Evolutionary conservation across 2,888 invertebrate genomes (phyloP).

Genomic region (Tetragonula carbonaria): DNA sequence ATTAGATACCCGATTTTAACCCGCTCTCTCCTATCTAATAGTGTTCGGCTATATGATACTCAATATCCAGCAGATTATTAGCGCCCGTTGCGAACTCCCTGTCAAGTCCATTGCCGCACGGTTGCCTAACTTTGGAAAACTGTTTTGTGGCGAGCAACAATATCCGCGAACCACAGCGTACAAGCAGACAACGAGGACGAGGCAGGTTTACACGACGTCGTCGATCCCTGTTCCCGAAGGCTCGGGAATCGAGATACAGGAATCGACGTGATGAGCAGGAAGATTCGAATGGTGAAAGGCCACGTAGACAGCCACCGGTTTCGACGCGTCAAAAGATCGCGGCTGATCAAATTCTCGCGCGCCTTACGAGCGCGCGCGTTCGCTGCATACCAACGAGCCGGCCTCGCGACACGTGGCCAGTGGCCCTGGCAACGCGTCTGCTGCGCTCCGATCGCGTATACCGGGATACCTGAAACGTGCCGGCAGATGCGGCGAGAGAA

Average conservation of each 20-base stretch:
- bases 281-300: neutral
- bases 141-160: no score
- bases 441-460: conserved; percentile 4
- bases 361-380: conserved; percentile 12
- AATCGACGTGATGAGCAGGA: neutral
- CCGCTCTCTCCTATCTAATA: no score
- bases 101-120: no score
- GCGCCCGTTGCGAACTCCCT: no score
- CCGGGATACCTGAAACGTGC: conserved; percentile 37
- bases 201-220: neutral
- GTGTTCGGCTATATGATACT: no score
- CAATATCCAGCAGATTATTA: no score
- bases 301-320: neutral
- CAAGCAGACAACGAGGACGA: no score
- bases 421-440: conserved; percentile 17
- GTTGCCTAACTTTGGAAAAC: no score
- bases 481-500: conserved; percentile 54
- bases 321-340: conserved; percentile 21
- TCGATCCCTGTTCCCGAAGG: no score
- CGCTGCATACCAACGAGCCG: conserved; percentile 44
- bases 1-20: no score
- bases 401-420: conserved; percentile 50
- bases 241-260: no score
- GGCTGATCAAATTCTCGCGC: conserved; percentile 35
- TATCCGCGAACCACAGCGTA: no score